These are phyloP conservation scores for Stenopsyche tienmushanensis DNA, from an alignment of 1,140 invertebrate species.

Conservation along the genomic window DNA sequence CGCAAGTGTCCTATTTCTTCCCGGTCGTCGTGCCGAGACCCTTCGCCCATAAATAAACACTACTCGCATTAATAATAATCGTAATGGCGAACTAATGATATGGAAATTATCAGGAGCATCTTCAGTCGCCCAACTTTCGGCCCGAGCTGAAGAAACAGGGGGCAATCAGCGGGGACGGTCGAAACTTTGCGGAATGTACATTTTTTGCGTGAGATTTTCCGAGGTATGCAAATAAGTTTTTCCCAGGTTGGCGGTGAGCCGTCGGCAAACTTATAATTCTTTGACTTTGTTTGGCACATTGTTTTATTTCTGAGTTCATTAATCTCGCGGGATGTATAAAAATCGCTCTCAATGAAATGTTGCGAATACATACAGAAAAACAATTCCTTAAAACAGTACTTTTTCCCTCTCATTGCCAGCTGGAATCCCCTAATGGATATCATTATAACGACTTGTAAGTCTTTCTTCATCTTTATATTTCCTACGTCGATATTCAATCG, in stretches of 20 bases:
- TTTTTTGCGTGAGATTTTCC: slow-evolving; percentile 19
- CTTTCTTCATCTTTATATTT: too few relatives aligned
- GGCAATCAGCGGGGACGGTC: slow-evolving; percentile 17
- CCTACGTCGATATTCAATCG: too few relatives aligned
- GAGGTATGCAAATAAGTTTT: slow-evolving; percentile 36
- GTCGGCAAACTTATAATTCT: slow-evolving; percentile 25
- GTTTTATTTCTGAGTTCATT: slow-evolving; percentile 9
- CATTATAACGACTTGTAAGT: too few relatives aligned
- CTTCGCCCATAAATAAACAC: slow-evolving; percentile 38
- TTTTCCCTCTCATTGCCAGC: too few relatives aligned
- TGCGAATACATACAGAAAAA: too few relatives aligned
- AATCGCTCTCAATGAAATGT: not conserved
- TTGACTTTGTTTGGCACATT: slow-evolving; percentile 8
- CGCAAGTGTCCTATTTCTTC: slow-evolving; percentile 39
- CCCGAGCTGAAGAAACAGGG: slow-evolving; percentile 1
- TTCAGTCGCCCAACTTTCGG: slow-evolving; percentile 11
- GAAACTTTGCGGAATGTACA: slow-evolving; percentile 14
- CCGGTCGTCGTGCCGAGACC: slow-evolving; percentile 7
- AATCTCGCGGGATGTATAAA: not conserved
- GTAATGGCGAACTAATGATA: slow-evolving; percentile 40
- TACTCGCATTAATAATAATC: slow-evolving; percentile 40
- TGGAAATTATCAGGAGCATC: slow-evolving; percentile 40
- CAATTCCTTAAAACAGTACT: too few relatives aligned
- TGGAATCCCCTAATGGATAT: too few relatives aligned
- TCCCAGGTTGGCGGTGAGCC: not conserved